Evolutionary conservation across 2,797 vertebrate genomes (phyloP).

Genomic region (Agapornis canus): DNA sequence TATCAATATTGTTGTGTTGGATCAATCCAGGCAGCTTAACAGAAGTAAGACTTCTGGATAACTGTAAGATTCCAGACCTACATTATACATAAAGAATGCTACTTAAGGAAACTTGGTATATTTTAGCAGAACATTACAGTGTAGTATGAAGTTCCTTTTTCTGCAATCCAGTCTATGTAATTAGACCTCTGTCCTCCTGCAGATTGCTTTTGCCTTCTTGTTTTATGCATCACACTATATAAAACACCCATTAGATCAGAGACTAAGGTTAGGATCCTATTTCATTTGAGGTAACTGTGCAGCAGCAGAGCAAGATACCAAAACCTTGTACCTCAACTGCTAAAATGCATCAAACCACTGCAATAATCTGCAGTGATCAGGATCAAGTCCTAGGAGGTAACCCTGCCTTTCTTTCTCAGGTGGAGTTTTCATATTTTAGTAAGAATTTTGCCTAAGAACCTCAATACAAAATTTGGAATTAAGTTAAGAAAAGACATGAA

Average conservation of each 20-base stretch:
- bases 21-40: neutral
- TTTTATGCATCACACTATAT: conserved; percentile 41
- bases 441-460: neutral
- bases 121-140: conserved; percentile 42
- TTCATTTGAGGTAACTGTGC: conserved; percentile 34
- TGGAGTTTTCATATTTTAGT: neutral
- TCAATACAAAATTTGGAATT: conserved; percentile 23
- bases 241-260: conserved; percentile 39
- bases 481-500: conserved; percentile 47
- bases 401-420: neutral
- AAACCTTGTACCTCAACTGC: conserved; percentile 6
- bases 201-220: conserved; percentile 42
- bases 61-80: neutral
- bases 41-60: neutral
- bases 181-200: conserved; percentile 46
- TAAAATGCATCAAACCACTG: neutral
- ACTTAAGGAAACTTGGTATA: conserved; percentile 48
- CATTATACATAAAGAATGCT: conserved; percentile 51
- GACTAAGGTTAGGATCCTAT: conserved; percentile 39
- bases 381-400: neutral
- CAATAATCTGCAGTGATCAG: neutral
- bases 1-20: neutral
- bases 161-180: neutral
- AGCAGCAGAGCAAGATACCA: neutral
- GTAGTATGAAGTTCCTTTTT: neutral